Base-by-base conservation (phyloP, 2,888 invertebrate species). In the Tineola bisselliella region DNA sequence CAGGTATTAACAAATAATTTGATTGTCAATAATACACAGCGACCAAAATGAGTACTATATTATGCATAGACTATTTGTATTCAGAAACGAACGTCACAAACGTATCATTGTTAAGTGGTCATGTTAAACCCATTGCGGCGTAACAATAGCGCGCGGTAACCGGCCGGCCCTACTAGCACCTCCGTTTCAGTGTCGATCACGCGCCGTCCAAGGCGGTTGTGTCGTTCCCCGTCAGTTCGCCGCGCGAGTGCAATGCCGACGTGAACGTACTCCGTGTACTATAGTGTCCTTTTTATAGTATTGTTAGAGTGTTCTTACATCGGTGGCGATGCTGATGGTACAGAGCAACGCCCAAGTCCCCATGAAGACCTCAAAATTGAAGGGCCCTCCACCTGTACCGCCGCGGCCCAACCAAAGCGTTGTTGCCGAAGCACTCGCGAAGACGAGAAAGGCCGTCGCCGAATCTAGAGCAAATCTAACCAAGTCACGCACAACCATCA, bases 331-430 rank as follows among this genome's bases (percentile, higher is more conserved):
- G 87, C 79, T 87, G 75, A 88, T 88, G 84, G 83, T 88, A 71
- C 86, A 88, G 72, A 88, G 86, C 67, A 89, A 88, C 75, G 80
- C 89, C 66, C 90, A 89, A 64, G 44, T 61, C 68, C 86, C 84
- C 65, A 84, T 84, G 84, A 87, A 87, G 77, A 78, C 74, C 71
- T 76, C 67, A 68, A 87, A 86, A 72, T 70, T 87, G 61, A 84
- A 89, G 72, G 91, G 91, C 63, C 91, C 92, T 65, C 94, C 94
- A 67, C 94, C 94, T 69, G 93, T 94, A 66, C 94, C 94, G 62
- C 94, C 94, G 66, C 88, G 94, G 70, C 94, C 94, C 62, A 92
- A 91, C 76, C 90, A 92, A 72, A 91, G 89, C 70, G 88, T 91
- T 71, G 91, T 92, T 61, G 91, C 91, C 61, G 92, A 92, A 79